Evolutionary conservation across 2,113 vertebrate species (phyloP).

Genomic region (Lepus europaeus): DNA sequence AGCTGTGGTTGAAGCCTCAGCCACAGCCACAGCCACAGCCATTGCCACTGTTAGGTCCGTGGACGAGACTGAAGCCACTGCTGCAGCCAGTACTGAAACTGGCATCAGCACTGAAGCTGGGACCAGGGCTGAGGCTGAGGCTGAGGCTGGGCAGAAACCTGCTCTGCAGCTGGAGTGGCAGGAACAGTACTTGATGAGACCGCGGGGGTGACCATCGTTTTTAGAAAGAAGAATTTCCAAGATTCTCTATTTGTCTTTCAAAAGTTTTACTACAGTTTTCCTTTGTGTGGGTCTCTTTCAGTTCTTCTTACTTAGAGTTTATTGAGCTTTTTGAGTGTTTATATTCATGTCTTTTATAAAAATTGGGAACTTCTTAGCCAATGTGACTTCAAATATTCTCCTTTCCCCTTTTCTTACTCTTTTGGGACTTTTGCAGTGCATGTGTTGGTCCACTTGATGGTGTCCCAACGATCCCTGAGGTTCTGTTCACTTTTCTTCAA

Average conservation of each 20-base stretch:
- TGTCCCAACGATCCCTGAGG: too few species aligned
- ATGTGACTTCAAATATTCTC: too few species aligned
- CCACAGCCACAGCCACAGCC: background rate
- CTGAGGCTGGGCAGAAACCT: too few species aligned
- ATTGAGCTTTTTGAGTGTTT: background rate
- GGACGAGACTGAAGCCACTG: rapidly evolving
- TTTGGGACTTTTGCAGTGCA: too few species aligned
- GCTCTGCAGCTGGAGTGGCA: background rate
- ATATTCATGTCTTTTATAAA: background rate
- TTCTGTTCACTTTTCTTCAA: too few species aligned
- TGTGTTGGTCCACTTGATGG: too few species aligned
- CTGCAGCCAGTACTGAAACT: rapidly evolving
- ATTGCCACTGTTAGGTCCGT: background rate
- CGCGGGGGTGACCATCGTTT: constrained; percentile 23
- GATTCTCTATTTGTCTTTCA: background rate
- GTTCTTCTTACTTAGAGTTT: too few species aligned
- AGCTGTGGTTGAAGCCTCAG: too few species aligned
- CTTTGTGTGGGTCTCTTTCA: too few species aligned
- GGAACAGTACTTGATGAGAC: background rate
- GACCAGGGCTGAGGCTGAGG: background rate
- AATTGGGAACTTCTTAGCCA: background rate
- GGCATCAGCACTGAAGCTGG: background rate
- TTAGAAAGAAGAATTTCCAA: background rate
- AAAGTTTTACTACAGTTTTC: background rate
- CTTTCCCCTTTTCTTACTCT: too few species aligned